Evolutionary conservation across 2,888 invertebrate genomes (phyloP).

Genomic region (Bimastos eiseni): DNA sequence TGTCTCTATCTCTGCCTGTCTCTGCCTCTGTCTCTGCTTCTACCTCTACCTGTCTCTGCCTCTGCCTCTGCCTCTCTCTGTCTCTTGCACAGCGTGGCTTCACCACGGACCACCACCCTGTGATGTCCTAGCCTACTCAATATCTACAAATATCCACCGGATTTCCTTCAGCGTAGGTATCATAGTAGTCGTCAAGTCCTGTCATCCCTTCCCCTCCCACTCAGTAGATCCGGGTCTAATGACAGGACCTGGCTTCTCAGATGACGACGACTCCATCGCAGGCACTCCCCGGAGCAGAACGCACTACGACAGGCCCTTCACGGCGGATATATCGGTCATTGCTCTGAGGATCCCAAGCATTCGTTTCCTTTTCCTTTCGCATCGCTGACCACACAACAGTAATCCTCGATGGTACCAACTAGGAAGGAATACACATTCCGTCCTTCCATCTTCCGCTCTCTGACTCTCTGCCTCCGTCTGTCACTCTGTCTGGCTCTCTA

Average conservation of each 20-base stretch:
- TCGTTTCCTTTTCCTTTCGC: not conserved
- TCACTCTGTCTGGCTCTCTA: not conserved
- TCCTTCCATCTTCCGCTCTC: not conserved
- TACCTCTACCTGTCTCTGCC: too few relatives aligned
- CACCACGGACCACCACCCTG: too few relatives aligned
- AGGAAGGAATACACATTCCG: constrained; percentile 1
- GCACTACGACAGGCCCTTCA: not conserved
- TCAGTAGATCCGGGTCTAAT: not conserved
- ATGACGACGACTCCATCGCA: not conserved
- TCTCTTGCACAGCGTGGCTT: too few relatives aligned
- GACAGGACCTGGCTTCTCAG: not conserved
- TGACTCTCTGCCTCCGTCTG: not conserved
- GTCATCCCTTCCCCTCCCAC: not conserved
- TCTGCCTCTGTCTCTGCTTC: too few relatives aligned
- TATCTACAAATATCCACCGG: not conserved
- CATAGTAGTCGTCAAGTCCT: not conserved
- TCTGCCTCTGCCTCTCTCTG: too few relatives aligned
- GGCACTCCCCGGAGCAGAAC: not conserved
- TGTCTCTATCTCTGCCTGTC: too few relatives aligned
- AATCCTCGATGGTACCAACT: not conserved
- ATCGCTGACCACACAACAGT: not conserved
- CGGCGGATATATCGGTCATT: not conserved
- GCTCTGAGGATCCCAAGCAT: not conserved
- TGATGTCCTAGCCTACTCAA: not conserved
- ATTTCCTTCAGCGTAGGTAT: not conserved